Evolutionary conservation across 2,797 vertebrate genomes (phyloP).

Genomic region (Enteromius trimaculatus): DNA sequence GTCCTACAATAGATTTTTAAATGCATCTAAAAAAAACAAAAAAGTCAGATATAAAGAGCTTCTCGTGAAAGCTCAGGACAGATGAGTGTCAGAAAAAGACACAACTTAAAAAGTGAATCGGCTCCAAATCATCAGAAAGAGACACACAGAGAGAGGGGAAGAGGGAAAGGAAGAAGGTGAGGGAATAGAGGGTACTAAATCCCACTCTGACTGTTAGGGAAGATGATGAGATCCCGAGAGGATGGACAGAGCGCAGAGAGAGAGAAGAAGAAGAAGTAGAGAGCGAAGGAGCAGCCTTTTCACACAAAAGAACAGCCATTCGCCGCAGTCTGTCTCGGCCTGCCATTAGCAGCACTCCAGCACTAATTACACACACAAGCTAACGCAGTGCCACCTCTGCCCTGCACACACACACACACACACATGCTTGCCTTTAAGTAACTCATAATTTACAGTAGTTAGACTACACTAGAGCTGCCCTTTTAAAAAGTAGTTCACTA

Average conservation of each 20-base stretch:
- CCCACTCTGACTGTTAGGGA: conserved; percentile 96
- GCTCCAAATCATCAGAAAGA: conserved; percentile 63
- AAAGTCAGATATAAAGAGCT: not conserved
- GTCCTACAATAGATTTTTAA: not conserved
- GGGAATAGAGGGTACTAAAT: conserved; percentile 90
- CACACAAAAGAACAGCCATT: conserved; percentile 85
- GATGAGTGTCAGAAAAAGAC: conserved; percentile 31
- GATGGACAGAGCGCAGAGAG: conserved; percentile 76
- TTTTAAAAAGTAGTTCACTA: not conserved
- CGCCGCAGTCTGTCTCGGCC: conserved; percentile 85
- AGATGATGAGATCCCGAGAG: conserved; percentile 93
- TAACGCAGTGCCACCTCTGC: conserved; percentile 77
- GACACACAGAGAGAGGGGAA: conserved; percentile 55
- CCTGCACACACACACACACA: conserved; percentile 9
- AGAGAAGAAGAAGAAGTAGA: conserved; percentile 37
- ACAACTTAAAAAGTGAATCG: conserved; percentile 63
- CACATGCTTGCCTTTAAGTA: not conserved
- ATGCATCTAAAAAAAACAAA: conserved; percentile 30
- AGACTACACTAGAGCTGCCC: conserved; percentile 1
- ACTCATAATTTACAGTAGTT: conserved; percentile 17
- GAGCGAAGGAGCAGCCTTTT: conserved; percentile 81
- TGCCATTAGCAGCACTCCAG: conserved; percentile 84
- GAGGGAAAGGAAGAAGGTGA: conserved; percentile 69
- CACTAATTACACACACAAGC: conserved; percentile 91
- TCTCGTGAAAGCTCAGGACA: not conserved